These are phyloP conservation scores for Dallia pectoralis DNA, from an alignment of 2,797 vertebrate genomes.

Conservation along the genomic window DNA sequence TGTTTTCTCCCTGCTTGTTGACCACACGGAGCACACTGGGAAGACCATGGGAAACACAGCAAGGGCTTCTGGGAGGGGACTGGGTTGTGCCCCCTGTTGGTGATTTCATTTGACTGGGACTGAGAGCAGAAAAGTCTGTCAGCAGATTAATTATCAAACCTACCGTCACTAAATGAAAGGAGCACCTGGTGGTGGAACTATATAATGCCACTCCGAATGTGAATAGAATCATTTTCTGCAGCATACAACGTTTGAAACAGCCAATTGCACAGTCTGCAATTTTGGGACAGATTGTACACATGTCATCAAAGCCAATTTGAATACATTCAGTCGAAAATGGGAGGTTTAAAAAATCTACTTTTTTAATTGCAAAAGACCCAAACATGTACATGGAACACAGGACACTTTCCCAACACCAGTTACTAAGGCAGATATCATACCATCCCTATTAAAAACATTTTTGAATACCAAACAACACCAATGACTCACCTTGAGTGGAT, in stretches of 20 bases:
- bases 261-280: neutral
- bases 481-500: conserved; percentile 60
- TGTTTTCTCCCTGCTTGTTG: conserved; percentile 88
- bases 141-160: neutral
- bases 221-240: too few species aligned
- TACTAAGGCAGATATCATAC: conserved; percentile 52
- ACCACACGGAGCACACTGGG: conserved; percentile 81
- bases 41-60: conserved; percentile 76
- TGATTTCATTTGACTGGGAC: conserved; percentile 47
- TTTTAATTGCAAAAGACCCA: too few species aligned
- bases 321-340: too few species aligned
- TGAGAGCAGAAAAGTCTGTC: conserved; percentile 55
- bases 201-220: neutral
- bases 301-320: too few species aligned
- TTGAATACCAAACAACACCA: conserved; percentile 51
- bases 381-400: conserved; percentile 17
- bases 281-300: too few species aligned
- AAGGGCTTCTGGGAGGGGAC: conserved; percentile 55
- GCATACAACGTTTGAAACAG: neutral
- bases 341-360: too few species aligned
- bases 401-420: conserved; percentile 42
- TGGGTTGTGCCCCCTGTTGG: conserved; percentile 17
- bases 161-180: neutral
- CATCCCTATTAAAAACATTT: conserved; percentile 59
- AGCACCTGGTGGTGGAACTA: neutral